phyloP scores from a whole-genome alignment of 2,113 vertebrate species.

The Fregetta grallaria region DNA sequence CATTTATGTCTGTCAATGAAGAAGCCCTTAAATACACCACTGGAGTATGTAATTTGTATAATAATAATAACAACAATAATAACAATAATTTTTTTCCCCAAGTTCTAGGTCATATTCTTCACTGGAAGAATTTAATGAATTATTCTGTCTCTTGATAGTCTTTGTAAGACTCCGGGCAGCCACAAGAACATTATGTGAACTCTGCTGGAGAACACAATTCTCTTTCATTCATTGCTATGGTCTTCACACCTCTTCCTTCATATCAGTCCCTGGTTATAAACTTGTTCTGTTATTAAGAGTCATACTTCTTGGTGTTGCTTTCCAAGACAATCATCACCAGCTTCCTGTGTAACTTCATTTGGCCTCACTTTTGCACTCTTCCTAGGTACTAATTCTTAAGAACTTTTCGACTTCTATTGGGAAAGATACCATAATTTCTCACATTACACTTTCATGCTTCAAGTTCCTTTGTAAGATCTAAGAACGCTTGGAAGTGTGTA shows the following conservation, averaged over 20 bases:
- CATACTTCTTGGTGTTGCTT: not conserved
- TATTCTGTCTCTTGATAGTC: not conserved
- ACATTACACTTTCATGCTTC: not conserved
- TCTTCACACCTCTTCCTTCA: not conserved
- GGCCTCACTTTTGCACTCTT: not conserved
- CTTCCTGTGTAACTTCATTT: not conserved
- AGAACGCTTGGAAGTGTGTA: not conserved
- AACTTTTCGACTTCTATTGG: not conserved
- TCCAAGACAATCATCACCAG: not conserved
- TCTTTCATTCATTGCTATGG: not conserved
- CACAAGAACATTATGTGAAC: not conserved
- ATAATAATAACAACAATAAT: not conserved
- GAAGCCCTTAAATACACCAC: not conserved
- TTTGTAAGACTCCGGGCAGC: not conserved
- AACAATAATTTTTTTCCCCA: not conserved
- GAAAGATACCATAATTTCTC: not conserved
- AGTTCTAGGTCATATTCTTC: not conserved
- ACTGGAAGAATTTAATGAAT: not conserved
- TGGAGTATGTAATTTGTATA: not conserved
- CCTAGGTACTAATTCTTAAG: not conserved
- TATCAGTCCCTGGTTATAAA: not conserved
- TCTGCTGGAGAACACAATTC: not conserved
- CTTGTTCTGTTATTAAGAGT: not conserved
- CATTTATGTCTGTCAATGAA: not conserved
- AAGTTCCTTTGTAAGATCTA: not conserved